phyloP scores from a whole-genome alignment of 2,113 vertebrate species.

The Hemicordylus capensis region DNA sequence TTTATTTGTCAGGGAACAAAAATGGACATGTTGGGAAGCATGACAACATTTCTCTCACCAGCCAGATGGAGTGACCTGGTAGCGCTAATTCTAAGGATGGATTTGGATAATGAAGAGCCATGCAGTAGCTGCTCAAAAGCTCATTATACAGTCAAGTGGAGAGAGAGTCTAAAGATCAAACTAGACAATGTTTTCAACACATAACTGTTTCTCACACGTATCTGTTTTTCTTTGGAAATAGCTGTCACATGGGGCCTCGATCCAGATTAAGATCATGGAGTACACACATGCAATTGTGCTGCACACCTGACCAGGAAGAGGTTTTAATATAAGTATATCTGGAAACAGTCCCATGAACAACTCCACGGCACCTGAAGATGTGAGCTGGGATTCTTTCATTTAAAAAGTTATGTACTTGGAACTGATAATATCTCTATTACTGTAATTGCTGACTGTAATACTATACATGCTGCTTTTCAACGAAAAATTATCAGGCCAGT shows the following conservation, averaged over 20 bases:
- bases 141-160: not conserved
- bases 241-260: no score
- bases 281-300: no score
- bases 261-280: no score
- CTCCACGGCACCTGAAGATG: not conserved
- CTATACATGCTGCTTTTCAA: no score
- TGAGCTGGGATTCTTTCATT: not conserved
- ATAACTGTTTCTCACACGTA: no score
- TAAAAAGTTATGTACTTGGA: not conserved
- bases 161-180: not conserved
- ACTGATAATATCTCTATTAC: not conserved
- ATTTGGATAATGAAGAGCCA: not conserved
- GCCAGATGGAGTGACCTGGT: not conserved
- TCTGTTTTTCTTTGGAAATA: no score
- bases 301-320: no score
- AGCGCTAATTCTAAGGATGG: not conserved
- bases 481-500: no score
- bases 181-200: no score
- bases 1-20: not conserved
- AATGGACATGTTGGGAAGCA: not conserved
- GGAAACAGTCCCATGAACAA: not conserved
- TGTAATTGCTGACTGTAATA: no score
- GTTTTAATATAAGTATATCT: no score
- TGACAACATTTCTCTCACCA: not conserved
- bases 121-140: not conserved